phyloP scores from a whole-genome alignment of 2,113 vertebrate genomes.

The Orcinus orca region DNA sequence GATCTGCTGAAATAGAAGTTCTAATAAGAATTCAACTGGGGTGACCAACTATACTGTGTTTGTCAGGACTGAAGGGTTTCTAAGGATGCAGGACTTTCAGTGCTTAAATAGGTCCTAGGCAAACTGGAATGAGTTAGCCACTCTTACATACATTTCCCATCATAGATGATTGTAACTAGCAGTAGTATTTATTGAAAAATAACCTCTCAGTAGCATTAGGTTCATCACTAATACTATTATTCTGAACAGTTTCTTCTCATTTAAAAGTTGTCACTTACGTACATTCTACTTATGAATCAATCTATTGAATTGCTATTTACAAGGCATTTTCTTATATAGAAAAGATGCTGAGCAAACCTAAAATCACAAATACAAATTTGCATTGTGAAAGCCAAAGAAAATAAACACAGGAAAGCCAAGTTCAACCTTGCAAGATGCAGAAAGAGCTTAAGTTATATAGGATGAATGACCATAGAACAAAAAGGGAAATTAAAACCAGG shows the following conservation, averaged over 20 bases:
- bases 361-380: slow-evolving; percentile 42
- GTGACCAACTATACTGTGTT: background rate
- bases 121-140: background rate
- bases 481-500: background rate
- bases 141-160: background rate
- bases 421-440: background rate
- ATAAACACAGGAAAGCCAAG: background rate
- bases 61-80: background rate
- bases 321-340: slow-evolving; percentile 25
- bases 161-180: background rate
- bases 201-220: background rate
- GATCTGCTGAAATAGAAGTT: background rate
- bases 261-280: slow-evolving; percentile 38
- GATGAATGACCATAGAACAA: background rate
- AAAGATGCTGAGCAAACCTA: slow-evolving; percentile 51
- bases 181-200: background rate
- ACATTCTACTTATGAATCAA: slow-evolving; percentile 33
- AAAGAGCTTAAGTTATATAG: background rate
- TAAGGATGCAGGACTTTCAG: background rate
- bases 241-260: slow-evolving; percentile 22
- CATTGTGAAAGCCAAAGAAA: slow-evolving; percentile 20
- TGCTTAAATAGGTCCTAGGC: background rate
- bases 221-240: background rate
- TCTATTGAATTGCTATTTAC: slow-evolving; percentile 29
- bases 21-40: background rate